These are phyloP conservation scores for Nephrotoma flavescens DNA, from an alignment of 2,888 invertebrate genomes.

Conservation along the genomic window DNA sequence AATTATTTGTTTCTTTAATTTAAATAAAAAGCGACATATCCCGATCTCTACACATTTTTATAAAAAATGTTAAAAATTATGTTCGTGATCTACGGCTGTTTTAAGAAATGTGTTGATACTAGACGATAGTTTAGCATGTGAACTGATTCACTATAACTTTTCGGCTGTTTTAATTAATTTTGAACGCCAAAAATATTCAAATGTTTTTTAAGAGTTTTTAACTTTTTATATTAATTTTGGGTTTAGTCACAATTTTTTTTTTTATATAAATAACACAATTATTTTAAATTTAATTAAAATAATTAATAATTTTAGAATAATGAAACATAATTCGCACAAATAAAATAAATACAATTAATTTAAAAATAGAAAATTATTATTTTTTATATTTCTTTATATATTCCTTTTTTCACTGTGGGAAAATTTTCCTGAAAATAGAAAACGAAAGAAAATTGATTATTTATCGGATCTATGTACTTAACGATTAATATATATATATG, in stretches of 20 bases:
- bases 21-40: constrained; percentile 22
- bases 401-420: not conserved
- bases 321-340: not conserved
- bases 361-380: not conserved
- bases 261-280: not conserved
- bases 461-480: not conserved
- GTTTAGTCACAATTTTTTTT: not conserved
- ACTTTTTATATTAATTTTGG: not conserved
- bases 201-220: not conserved
- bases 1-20: not conserved
- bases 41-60: constrained; percentile 36
- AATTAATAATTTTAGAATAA: not conserved
- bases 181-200: not conserved
- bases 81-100: constrained; percentile 65
- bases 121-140: constrained; percentile 83
- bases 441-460: not conserved
- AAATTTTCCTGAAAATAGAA: not conserved
- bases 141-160: constrained; percentile 13
- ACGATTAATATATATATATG: not conserved
- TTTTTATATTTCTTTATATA: not conserved
- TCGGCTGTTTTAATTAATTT: constrained; percentile 3
- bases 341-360: not conserved
- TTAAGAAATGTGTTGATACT: constrained; percentile 82
- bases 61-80: constrained; percentile 4
- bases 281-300: not conserved